Base-by-base conservation (phyloP, 2,797 vertebrate species). In the Gadopsis bispinosus region DNA sequence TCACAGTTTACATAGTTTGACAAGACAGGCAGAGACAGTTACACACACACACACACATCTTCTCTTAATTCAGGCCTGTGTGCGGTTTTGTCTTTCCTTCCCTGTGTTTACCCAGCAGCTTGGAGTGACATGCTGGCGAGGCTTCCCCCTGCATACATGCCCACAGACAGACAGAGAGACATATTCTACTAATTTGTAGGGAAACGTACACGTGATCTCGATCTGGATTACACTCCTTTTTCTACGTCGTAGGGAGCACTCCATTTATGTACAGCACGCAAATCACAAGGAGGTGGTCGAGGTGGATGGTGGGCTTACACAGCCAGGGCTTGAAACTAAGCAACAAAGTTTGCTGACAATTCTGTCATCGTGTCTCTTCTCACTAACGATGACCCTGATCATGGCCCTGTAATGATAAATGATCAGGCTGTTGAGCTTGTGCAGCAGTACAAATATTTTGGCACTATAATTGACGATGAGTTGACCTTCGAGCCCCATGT, bases 31-130 rank as follows among this genome's bases (percentile, higher is more conserved):
- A 65, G 59, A 81, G 41, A 60, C 71, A 65, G 56, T 73, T 39
- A 31, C 64, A 17, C 75, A 51, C n/a, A 55, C 50, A 58, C 47
- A 65, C 74, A 65, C 76, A 80, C 72, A 56, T 33, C 43, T 39
- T 20, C 35, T 63, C 53, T 69, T 83, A 76, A 83, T 79, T 79
- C 69, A 82, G 69, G 77, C 54, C 31, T 73, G 66, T 80, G 75
- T 79, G 73, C 10, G 72, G 86, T 92, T 88, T 92, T 90, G 80
- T 81, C 85, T 91, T 91, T 91, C 85, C 73, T 75, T 62, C 47
- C 26, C 53, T 26, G 68, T 91, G 85, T 93, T 93, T 92, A 89
- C 88, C 69, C 90, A 88, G 84, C 88, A 90, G 88, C 75, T 79
- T 70, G 31, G 80, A 87, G 83, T 47, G 45, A 47, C 45, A 47